A percentile compares a stretch with the other conserved stretches of the same genome.
phyloP scores from a whole-genome alignment of 2,113 vertebrate species.

The Pterocles burchelli region DNA sequence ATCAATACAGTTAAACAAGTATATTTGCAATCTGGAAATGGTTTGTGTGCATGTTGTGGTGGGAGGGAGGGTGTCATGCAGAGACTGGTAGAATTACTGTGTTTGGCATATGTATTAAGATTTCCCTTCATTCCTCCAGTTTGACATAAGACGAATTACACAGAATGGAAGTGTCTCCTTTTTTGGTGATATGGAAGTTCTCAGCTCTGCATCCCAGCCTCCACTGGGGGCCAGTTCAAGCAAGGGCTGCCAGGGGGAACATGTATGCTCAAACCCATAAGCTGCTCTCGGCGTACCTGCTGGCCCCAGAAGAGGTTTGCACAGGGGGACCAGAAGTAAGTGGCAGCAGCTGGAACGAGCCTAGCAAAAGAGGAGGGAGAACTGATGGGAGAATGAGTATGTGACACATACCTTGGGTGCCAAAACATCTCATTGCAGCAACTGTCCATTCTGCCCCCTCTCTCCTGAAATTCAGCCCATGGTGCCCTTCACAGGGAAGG shows the following conservation, averaged over 20 bases:
- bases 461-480: neutral
- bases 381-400: neutral
- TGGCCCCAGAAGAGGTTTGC: neutral
- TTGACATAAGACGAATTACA: neutral
- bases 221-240: neutral
- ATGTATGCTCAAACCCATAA: neutral
- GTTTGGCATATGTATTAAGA: neutral
- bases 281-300: neutral
- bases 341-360: neutral
- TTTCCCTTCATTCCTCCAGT: neutral
- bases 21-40: neutral
- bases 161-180: neutral
- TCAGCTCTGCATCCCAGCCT: neutral
- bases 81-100: neutral
- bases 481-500: neutral
- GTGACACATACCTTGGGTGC: accelerated
- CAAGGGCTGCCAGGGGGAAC: neutral
- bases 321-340: neutral
- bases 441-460: neutral
- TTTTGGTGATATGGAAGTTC: neutral
- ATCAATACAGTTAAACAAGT: neutral
- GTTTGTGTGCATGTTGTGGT: neutral
- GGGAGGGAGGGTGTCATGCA: neutral
- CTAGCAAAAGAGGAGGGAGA: neutral
- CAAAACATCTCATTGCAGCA: neutral